Evolutionary conservation across 2,888 invertebrate species (phyloP), one percentile per base, ranked within the genome.

Genomic region (Dicyrtomina minuta): DNA sequence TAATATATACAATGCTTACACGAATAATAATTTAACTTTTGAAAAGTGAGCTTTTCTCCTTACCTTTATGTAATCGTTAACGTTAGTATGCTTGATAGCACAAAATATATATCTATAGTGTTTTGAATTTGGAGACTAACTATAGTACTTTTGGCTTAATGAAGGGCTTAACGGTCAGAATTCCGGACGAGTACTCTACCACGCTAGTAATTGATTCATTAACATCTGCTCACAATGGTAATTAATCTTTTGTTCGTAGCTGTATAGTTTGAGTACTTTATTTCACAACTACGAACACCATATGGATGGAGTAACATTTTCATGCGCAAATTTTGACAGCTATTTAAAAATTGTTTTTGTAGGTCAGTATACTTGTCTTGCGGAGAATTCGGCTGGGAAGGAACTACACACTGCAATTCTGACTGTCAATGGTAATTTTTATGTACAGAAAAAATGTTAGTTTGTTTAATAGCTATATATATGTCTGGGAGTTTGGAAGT

Each of bases 201-300:
- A 90, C 90, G 61, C 85, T 93, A 77, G 89, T 92, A 79, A 92
- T 93, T 79, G 93, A 93, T 80, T 89, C 89, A 81, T 90, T 93
- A 73, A 88, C 89, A 68, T 91, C 93, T 39, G 86, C 89, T 64
- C 92, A 93, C 81, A 91, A 90, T 79, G 93, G 95, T 80, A 93
- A 92, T 83, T 93, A 12, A 49, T 10, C 10, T 41, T 41, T 12
- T 12, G 13, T 41, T 41, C 49, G 1, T 22, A 49, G 17, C n/a
- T n/a, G n/a, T n/a, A n/a, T n/a, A n/a, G n/a, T n/a, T n/a, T n/a
- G n/a, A n/a, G n/a, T n/a, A n/a, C n/a, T n/a, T n/a, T n/a, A n/a
- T n/a, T n/a, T 49, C 1, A 93, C 81, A 27, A 39, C 49, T 33
- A 4, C 26, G 51, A 64, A 64, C 49, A 6, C 17, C n/a, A 26